These are phyloP conservation scores for Carettochelys insculpta DNA, from an alignment of 2,113 vertebrate species.

Conservation along the genomic window DNA sequence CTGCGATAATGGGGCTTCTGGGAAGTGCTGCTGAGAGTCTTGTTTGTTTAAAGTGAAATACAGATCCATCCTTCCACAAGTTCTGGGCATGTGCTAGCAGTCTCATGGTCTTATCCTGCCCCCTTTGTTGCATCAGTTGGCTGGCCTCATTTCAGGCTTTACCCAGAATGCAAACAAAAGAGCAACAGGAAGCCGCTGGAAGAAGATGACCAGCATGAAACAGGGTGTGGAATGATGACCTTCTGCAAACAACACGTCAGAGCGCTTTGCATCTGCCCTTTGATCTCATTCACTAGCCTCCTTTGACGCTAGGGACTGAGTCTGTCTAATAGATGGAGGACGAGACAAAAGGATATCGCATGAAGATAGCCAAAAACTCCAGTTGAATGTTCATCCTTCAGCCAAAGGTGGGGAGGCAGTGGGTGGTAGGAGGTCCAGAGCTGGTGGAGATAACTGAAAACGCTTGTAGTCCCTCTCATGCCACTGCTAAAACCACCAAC, in stretches of 20 bases:
- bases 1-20: slow-evolving; percentile 38
- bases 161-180: neutral
- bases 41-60: slow-evolving; percentile 52
- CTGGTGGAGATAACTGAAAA: neutral
- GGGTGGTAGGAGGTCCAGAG: neutral
- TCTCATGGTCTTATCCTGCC: neutral
- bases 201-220: neutral
- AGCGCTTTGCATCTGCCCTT: neutral
- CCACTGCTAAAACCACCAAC: neutral
- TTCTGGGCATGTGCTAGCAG: neutral
- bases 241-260: neutral
- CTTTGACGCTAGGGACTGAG: neutral
- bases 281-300: neutral
- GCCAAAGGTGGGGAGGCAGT: neutral
- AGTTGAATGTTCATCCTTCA: neutral
- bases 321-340: neutral
- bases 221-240: neutral
- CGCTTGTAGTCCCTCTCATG: neutral
- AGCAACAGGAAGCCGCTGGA: neutral
- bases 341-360: neutral
- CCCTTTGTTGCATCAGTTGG: neutral
- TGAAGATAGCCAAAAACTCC: neutral
- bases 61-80: neutral
- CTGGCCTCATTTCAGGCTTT: neutral
- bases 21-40: slow-evolving; percentile 34